Percentiles rank a stretch among this genome's conserved stretches.
These are phyloP conservation scores for Ophiodon elongatus DNA, from an alignment of 2,113 vertebrate genomes.

Conservation along the genomic window DNA sequence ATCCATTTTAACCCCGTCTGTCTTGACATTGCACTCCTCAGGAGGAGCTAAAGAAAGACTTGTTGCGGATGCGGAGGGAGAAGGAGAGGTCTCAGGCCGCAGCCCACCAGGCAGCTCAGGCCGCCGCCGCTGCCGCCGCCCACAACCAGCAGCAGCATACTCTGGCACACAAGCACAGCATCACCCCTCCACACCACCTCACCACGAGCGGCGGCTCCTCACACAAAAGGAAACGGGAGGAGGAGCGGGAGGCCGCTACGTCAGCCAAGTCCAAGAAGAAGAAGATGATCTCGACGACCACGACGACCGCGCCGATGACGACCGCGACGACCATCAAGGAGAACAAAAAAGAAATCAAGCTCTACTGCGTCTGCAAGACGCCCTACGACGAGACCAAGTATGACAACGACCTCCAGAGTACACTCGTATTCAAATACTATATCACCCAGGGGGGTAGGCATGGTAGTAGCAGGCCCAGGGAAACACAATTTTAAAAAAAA, in stretches of 20 bases:
- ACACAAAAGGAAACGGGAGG: slow-evolving; percentile 97
- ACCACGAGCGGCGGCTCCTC: slow-evolving; percentile 56
- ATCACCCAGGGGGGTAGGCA: background rate
- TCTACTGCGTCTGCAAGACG: slow-evolving; percentile 99
- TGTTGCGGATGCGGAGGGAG: slow-evolving; percentile 91
- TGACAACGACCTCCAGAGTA: slow-evolving; percentile 56
- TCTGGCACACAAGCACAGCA: slow-evolving; percentile 47
- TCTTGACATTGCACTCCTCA: slow-evolving; percentile 55
- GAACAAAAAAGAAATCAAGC: slow-evolving; percentile 96
- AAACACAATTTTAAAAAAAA: background rate
- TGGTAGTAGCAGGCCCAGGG: background rate
- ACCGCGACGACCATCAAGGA: slow-evolving; percentile 97
- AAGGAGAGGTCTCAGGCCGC: slow-evolving; percentile 92
- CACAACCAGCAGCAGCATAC: slow-evolving; percentile 68
- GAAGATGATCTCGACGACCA: slow-evolving; percentile 96
- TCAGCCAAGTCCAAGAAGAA: slow-evolving; percentile 95
- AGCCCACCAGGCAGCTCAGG: slow-evolving; percentile 77
- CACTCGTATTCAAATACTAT: background rate
- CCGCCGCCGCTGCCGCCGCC: slow-evolving; percentile 54
- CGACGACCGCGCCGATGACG: too few species aligned
- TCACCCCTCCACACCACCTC: slow-evolving; percentile 63
- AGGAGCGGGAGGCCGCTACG: slow-evolving; percentile 82
- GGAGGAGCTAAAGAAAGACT: slow-evolving; percentile 95
- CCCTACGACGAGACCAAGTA: slow-evolving; percentile 99
- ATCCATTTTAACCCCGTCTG: background rate